Conservation (phyloP, 2,797 vertebrate genomes). For the Argya squamiceps region DNA sequence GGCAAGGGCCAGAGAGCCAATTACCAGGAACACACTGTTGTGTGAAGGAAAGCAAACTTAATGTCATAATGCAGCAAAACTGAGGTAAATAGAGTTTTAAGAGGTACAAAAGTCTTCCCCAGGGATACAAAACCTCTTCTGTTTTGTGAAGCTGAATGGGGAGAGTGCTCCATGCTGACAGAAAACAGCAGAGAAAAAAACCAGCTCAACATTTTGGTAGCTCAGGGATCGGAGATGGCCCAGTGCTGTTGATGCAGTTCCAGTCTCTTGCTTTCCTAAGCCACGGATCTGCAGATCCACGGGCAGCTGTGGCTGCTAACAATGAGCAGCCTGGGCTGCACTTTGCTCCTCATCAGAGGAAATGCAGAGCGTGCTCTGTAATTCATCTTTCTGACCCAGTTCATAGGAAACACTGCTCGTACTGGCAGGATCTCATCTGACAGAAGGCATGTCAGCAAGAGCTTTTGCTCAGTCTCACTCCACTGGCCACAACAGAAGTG, state of each 20-base stretch:
- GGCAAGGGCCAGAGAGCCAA: neutral
- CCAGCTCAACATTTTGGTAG: fast-evolving
- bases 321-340: neutral
- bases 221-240: neutral
- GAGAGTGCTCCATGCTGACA: neutral
- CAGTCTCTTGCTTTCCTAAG: neutral
- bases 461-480: conserved; percentile 38
- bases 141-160: neutral
- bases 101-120: neutral
- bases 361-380: neutral
- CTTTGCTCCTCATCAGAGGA: neutral
- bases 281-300: neutral
- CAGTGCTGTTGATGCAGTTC: neutral
- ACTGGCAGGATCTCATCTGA: conserved; percentile 7
- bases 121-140: neutral
- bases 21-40: neutral
- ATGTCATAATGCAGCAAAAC: neutral
- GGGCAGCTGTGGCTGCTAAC: neutral
- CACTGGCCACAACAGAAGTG: neutral
- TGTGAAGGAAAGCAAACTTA: neutral
- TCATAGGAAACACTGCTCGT: neutral
- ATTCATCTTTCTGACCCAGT: conserved; percentile 30
- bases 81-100: neutral
- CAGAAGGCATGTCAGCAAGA: conserved; percentile 49
- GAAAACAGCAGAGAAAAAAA: neutral